Percentiles rank a stretch among this genome's conserved stretches.
These are phyloP conservation scores for Cardiocondyla obscurior DNA, from an alignment of 1,140 invertebrate species.

Conservation along the genomic window DNA sequence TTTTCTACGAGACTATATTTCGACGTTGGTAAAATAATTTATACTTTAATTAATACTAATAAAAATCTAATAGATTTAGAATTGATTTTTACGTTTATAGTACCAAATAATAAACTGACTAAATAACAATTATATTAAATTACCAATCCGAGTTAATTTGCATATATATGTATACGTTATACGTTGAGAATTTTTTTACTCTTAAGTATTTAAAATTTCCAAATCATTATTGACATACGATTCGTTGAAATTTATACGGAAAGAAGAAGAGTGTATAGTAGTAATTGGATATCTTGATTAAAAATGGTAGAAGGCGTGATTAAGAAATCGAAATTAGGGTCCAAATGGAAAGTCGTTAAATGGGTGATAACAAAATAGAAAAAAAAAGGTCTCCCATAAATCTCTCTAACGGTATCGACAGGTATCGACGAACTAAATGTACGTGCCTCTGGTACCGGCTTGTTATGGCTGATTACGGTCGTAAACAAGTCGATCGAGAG, in stretches of 20 bases:
- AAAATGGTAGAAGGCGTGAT: slow-evolving; percentile 9
- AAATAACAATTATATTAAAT: not conserved
- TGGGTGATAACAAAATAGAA: slow-evolving; percentile 7
- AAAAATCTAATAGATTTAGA: not conserved
- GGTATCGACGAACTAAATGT: not conserved
- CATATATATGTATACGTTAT: too few relatives aligned
- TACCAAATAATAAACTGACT: not conserved
- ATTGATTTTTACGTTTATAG: not conserved
- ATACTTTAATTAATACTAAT: not conserved
- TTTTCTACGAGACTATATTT: not conserved
- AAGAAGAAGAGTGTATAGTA: not conserved
- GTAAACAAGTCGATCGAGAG: slow-evolving; percentile 1
- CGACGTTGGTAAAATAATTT: not conserved
- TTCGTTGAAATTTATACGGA: not conserved
- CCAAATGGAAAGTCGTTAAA: slow-evolving; percentile 14
- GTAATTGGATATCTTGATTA: not conserved
- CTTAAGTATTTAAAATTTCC: not conserved
- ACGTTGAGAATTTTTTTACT: not conserved
- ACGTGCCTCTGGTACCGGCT: not conserved
- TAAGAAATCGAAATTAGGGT: slow-evolving; percentile 23
- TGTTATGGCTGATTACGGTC: not conserved
- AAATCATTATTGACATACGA: not conserved
- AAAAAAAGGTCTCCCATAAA: slow-evolving; percentile 8
- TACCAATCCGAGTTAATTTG: not conserved
- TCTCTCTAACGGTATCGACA: not conserved